Base-by-base conservation (phyloP, 2,797 vertebrate species). In the Microctenopoma lineatum region DNA sequence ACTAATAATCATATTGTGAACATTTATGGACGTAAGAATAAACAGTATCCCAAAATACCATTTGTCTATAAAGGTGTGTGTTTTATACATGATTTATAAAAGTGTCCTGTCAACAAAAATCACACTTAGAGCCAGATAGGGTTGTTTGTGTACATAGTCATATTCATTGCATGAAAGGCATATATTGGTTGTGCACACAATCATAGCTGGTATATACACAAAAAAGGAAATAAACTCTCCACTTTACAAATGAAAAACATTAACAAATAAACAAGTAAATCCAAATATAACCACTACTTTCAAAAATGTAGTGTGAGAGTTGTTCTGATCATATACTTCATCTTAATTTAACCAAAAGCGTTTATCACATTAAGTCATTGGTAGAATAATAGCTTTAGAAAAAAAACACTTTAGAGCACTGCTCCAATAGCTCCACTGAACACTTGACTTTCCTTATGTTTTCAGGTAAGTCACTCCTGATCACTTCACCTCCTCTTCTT, bases 401-500 rank as follows among this genome's bases (percentile, higher is more conserved):
- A 21, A 21, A 21, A 21, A 21, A 21, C 21, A 21, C 21, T 21
- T 21, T 21, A 21, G 21, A 21, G 21, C 21, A 21, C 21, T 21
- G 21, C 21, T 21, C 21, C 21, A 21, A 21, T 21, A 21, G 21
- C 21, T 21, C 21, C 21, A 21, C 21, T 21, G 21, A 21, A 21
- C 21, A 21, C 25, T 64, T 32, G 1, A 59, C 14, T 32, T 36
- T 44, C 27, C n/a, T 36, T 4, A 0, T 59, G 16, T 7, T 13
- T 52, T 39, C 4, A 36, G 7, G 15, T 50, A 1, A 12, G 15
- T 54, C 21, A 50, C n/a, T 55, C 34, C 62, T 2, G 0, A 54
- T 69, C 21, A 16, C 21, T 4, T 55, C 39, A 42, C 13, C 6
- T 42, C 5, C 42, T 56, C 56, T 74, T 79, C 73, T 48, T 46